phyloP scores from a whole-genome alignment of 2,888 invertebrate species.

The Plagiodera versicolora region DNA sequence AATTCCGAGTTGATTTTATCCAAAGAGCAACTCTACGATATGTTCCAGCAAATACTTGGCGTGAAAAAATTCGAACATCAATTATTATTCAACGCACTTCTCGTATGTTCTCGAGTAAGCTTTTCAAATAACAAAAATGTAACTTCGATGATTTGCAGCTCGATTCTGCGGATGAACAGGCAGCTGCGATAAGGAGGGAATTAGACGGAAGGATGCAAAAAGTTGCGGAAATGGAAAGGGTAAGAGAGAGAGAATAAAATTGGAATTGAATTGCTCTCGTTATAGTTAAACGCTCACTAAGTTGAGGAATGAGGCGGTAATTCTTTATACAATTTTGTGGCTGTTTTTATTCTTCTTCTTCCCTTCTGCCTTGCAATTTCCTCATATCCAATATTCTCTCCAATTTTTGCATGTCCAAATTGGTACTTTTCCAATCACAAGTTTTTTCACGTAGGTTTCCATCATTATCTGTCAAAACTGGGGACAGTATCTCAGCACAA shows the following conservation, averaged over 20 bases:
- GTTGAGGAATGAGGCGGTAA: too few species aligned
- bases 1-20: constrained; percentile 94
- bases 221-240: constrained; percentile 96
- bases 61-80: constrained; percentile 99
- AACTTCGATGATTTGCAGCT: constrained; percentile 62
- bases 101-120: constrained; percentile 60
- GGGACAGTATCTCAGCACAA: too few species aligned
- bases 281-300: too few species aligned
- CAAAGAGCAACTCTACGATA: constrained; percentile 99
- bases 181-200: constrained; percentile 97
- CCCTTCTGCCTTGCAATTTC: too few species aligned
- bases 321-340: too few species aligned
- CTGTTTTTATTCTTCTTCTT: too few species aligned
- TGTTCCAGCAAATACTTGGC: constrained; percentile 98
- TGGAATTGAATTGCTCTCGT: too few species aligned
- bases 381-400: too few species aligned
- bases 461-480: too few species aligned
- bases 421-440: too few species aligned
- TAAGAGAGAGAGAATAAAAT: constrained; percentile 49
- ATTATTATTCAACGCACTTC: constrained; percentile 95
- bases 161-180: constrained; percentile 99
- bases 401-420: too few species aligned
- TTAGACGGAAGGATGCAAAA: constrained; percentile 96
- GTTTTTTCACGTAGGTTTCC: too few species aligned
- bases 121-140: not conserved